phyloP scores from a whole-genome alignment of 2,113 vertebrate species.

The Phalacrocorax aristotelis region DNA sequence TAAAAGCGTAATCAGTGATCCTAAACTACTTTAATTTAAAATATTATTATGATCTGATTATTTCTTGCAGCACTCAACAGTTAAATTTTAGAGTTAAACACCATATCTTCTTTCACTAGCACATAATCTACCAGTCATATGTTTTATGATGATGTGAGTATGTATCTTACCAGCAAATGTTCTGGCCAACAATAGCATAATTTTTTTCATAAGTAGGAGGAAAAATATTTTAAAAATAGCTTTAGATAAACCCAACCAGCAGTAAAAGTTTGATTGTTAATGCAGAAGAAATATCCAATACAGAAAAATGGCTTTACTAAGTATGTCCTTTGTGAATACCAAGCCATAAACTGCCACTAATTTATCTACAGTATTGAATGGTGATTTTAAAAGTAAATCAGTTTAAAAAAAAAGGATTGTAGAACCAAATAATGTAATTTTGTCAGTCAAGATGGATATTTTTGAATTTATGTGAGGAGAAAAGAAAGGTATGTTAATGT shows the following conservation, averaged over 20 bases:
- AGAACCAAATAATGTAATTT: background rate
- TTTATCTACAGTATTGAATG: background rate
- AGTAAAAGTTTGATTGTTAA: background rate
- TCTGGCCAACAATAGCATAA: constrained; percentile 24
- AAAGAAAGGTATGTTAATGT: background rate
- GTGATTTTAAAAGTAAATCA: background rate
- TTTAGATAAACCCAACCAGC: constrained; percentile 1
- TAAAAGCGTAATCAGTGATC: background rate
- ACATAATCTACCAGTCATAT: constrained; percentile 11
- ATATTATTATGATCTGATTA: background rate
- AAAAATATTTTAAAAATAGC: constrained; percentile 16
- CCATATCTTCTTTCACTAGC: background rate
- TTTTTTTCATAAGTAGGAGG: constrained; percentile 6
- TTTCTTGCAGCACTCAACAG: background rate
- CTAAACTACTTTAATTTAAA: background rate
- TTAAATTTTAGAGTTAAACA: constrained; percentile 18
- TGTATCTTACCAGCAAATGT: background rate
- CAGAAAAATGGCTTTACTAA: background rate
- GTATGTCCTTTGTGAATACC: background rate
- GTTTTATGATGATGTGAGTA: constrained; percentile 22
- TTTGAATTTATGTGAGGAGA: background rate
- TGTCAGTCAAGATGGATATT: background rate
- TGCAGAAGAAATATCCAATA: constrained; percentile 1
- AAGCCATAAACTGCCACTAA: background rate
- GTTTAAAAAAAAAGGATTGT: background rate